Evolutionary conservation across 1,140 invertebrate genomes (phyloP).

Genomic region (Drosophila trapezifrons): DNA sequence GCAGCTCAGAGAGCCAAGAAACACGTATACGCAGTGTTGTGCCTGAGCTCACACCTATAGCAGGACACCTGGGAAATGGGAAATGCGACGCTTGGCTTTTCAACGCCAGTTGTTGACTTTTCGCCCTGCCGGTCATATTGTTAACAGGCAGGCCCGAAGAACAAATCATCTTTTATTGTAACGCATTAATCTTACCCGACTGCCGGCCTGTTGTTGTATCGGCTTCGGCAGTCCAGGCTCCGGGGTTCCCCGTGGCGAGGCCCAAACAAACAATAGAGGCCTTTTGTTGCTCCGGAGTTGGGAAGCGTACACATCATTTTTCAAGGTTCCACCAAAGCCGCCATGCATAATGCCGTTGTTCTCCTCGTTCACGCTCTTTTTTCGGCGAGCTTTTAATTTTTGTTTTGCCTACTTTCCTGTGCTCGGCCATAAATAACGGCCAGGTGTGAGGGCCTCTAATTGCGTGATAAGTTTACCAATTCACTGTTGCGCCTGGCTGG

Average conservation of each 20-base stretch:
- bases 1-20: conserved; percentile 50
- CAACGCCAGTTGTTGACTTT: conserved; percentile 73
- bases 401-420: conserved; percentile 55
- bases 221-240: conserved; percentile 44
- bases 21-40: conserved; percentile 41
- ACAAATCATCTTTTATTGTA: conserved; percentile 81
- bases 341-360: conserved; percentile 22
- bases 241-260: conserved; percentile 45
- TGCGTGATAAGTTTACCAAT: conserved; percentile 80
- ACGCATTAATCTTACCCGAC: conserved; percentile 73
- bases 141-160: conserved; percentile 46
- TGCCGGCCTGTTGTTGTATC: conserved; percentile 22
- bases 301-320: conserved; percentile 55
- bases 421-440: conserved; percentile 61
- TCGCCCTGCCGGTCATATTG: conserved; percentile 52
- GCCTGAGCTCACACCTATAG: conserved; percentile 49
- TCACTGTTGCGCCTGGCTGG: conserved; percentile 37
- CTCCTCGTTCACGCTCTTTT: conserved; percentile 1
- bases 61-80: conserved; percentile 53
- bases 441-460: conserved; percentile 70
- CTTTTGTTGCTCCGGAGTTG: neutral
- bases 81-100: conserved; percentile 53
- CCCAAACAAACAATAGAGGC: conserved; percentile 22
- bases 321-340: conserved; percentile 11
- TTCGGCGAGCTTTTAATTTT: conserved; percentile 49